phyloP scores from a whole-genome alignment of 37 sponge, comb jelly and placozoan genomes.

The Cliona cf. orientalis region DNA sequence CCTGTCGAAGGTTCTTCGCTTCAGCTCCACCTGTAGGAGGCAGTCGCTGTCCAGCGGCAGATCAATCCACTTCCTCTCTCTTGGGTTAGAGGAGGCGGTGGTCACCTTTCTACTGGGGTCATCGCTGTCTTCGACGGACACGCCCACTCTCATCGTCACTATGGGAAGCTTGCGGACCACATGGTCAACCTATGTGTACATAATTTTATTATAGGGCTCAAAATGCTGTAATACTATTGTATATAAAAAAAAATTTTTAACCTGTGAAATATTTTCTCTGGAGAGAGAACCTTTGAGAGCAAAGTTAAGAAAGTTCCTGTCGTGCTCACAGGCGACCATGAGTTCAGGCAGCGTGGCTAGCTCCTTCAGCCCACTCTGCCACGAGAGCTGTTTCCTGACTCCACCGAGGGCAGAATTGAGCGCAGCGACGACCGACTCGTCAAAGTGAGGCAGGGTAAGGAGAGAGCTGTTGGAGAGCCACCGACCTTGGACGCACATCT shows the following conservation, averaged over 20 bases:
- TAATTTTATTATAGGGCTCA: neutral
- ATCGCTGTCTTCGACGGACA: too few species aligned
- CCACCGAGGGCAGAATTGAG: conserved; percentile 20
- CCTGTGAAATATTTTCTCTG: conserved; percentile 20
- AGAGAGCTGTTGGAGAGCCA: conserved; percentile 84
- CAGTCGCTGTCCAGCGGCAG: conserved; percentile 51
- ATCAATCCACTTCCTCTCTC: conserved; percentile 34
- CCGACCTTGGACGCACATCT: conserved; percentile 95
- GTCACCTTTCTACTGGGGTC: too few species aligned
- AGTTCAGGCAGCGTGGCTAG: conserved; percentile 56
- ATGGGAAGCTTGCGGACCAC: too few species aligned
- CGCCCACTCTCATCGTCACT: too few species aligned
- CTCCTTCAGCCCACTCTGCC: conserved; percentile 18
- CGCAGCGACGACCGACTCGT: conserved; percentile 35
- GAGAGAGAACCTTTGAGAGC: conserved; percentile 5
- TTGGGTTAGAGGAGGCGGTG: neutral
- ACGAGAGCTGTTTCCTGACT: neutral
- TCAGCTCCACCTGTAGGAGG: conserved; percentile 56
- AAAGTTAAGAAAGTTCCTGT: conserved; percentile 6
- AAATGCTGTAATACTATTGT: neutral
- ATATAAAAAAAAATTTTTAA: neutral
- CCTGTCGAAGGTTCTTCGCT: conserved; percentile 2
- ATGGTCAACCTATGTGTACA: neutral
- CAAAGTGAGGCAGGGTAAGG: conserved; percentile 85
- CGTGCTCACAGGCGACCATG: conserved; percentile 19